Conservation (phyloP, 2,113 vertebrate genomes). For the Myotis davidii region DNA sequence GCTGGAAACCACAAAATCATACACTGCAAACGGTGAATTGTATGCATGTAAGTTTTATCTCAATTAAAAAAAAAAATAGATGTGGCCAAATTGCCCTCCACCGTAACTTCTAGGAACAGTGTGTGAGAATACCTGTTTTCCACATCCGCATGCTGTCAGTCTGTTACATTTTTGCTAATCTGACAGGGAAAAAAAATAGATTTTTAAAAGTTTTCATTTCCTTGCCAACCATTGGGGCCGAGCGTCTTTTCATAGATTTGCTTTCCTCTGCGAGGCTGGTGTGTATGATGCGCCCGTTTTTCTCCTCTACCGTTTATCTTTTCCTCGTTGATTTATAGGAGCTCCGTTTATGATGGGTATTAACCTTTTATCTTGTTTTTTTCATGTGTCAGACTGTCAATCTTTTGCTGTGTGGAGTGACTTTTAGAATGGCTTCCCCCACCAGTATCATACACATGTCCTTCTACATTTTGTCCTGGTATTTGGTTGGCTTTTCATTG, state of each 20-base stretch:
- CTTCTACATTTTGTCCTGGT: conserved; percentile 12
- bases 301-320: neutral
- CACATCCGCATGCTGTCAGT: neutral
- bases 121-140: neutral
- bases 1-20: neutral
- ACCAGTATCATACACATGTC: neutral
- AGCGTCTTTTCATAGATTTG: conserved; percentile 1
- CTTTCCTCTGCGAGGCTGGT: neutral
- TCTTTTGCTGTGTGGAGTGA: conserved; percentile 5
- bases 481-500: conserved; percentile 43
- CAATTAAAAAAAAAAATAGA: neutral
- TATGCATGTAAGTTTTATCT: neutral
- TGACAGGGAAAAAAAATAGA: neutral
- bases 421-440: neutral
- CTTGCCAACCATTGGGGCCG: neutral
- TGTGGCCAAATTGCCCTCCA: neutral
- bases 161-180: conserved; percentile 37
- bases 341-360: neutral
- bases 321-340: conserved; percentile 2
- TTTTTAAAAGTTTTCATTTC: neutral
- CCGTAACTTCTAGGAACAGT: neutral
- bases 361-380: neutral
- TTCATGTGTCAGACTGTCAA: neutral
- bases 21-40: neutral
- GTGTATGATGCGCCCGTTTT: neutral